These are phyloP conservation scores for Luperina testacea DNA, from an alignment of 2,888 invertebrate species.

Conservation along the genomic window DNA sequence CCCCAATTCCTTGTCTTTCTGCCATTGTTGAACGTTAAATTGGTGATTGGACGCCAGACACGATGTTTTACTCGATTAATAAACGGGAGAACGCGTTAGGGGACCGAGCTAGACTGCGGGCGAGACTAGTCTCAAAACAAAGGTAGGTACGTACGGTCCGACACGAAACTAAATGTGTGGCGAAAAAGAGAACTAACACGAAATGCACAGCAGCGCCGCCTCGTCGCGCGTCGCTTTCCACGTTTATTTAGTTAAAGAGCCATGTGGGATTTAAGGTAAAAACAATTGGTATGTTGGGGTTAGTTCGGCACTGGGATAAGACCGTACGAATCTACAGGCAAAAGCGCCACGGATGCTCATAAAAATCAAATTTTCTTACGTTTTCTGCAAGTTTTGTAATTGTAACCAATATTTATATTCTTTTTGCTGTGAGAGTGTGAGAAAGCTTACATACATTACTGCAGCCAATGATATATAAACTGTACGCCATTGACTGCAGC, in stretches of 20 bases:
- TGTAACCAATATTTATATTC: no score
- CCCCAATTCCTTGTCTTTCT: not conserved
- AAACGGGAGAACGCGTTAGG: not conserved
- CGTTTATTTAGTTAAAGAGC: not conserved
- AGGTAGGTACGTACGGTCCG: not conserved
- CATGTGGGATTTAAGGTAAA: not conserved
- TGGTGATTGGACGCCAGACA: not conserved
- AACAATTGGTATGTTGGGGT: no score
- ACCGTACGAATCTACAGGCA: not conserved
- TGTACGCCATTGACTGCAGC: no score
- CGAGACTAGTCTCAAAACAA: not conserved
- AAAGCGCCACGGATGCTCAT: not conserved
- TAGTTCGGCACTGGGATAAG: not conserved
- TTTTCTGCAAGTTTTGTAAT: not conserved
- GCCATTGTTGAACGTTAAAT: conserved; percentile 16
- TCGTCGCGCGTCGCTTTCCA: not conserved
- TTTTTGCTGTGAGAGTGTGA: no score
- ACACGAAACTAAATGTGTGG: not conserved
- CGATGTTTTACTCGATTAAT: not conserved
- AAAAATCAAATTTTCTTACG: not conserved
- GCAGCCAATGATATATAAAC: no score
- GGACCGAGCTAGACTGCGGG: not conserved
- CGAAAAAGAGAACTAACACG: not conserved
- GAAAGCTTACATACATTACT: no score
- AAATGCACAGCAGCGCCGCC: not conserved